Evolutionary conservation across 2,113 vertebrate genomes (phyloP), one percentile per base, ranked within the genome.

Genomic region (Datnioides undecimradiatus): DNA sequence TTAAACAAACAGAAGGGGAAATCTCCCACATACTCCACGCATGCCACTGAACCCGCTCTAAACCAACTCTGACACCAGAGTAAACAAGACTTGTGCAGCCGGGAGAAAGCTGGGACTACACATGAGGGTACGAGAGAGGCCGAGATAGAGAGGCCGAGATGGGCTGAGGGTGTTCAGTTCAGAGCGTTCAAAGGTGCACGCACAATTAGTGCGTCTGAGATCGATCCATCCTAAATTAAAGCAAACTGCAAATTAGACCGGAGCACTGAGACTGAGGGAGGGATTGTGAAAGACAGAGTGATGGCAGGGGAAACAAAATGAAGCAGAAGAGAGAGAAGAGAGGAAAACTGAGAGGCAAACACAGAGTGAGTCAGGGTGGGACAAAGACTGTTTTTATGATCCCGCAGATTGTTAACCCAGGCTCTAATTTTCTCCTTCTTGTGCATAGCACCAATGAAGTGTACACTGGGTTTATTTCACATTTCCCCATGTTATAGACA

Each of bases 1-100:
- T 89, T 91, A 88, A 85, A 89, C 76, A 84, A 91, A 92, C 45
- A 88, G 40, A 83, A 69, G 66, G 23, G 3, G 38, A 82, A 80
- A 69, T 81, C 45, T 83, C 54, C 74, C 10, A 59, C 83, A 87
- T 77, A 66, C 66, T 86, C 76, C 77, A 87, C 76, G 63, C 79
- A 78, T 70, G 80, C 82, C 52, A 40, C 64, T 60, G 76, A 91
- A 89, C 66, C 77, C 65, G 79, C 84, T 75, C 72, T 55, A 84
- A 90, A 88, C 74, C 67, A 73, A 68, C 67, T 85, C 70, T 79
- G 81, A 89, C 85, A 86, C 55, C 29, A 70, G 65, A 77, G 75
- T 75, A 92, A 90, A 91, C 84, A 87, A 45, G 46, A 19, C 41
- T n/a, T 49, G 3, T 29, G 73, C 67, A 84, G 46, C 13, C 67